phyloP scores from a whole-genome alignment of 1,140 invertebrate genomes.

The Drosophila fuyamai region DNA sequence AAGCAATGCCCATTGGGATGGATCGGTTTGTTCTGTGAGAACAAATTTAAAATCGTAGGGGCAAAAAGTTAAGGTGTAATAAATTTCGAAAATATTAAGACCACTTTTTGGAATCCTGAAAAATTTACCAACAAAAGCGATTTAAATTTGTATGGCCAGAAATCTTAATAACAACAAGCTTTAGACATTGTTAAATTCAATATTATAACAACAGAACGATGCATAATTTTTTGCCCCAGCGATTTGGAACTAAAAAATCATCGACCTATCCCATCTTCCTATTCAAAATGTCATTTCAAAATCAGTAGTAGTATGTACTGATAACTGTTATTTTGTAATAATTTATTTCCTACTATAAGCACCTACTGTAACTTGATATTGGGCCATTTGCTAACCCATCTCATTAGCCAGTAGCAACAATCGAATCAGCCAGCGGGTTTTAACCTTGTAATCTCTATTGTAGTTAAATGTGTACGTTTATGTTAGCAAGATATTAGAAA shows the following conservation, averaged over 20 bases:
- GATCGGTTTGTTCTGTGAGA: neutral
- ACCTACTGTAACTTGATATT: slow-evolving; percentile 19
- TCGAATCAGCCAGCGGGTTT: slow-evolving; percentile 18
- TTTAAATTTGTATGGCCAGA: neutral
- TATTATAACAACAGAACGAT: neutral
- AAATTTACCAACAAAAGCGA: neutral
- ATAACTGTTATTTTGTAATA: slow-evolving; percentile 61
- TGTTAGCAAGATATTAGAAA: slow-evolving; percentile 31
- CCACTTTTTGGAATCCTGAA: too few relatives aligned
- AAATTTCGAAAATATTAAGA: too few relatives aligned
- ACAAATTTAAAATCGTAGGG: neutral
- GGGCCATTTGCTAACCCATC: slow-evolving; percentile 18
- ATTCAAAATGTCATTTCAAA: slow-evolving; percentile 4
- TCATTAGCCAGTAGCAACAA: slow-evolving; percentile 15
- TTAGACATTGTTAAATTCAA: neutral
- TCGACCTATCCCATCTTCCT: slow-evolving; percentile 10
- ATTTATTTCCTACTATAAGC: slow-evolving; percentile 63
- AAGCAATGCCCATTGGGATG: slow-evolving; percentile 20
- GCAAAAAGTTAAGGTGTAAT: too few relatives aligned
- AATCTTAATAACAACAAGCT: neutral
- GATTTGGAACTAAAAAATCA: neutral
- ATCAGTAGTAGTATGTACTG: slow-evolving; percentile 34
- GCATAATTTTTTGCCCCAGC: neutral
- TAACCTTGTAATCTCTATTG: slow-evolving; percentile 25
- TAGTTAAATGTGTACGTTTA: slow-evolving; percentile 40